Base-by-base conservation (phyloP, 2,113 vertebrate species). In the Prolemur simus region DNA sequence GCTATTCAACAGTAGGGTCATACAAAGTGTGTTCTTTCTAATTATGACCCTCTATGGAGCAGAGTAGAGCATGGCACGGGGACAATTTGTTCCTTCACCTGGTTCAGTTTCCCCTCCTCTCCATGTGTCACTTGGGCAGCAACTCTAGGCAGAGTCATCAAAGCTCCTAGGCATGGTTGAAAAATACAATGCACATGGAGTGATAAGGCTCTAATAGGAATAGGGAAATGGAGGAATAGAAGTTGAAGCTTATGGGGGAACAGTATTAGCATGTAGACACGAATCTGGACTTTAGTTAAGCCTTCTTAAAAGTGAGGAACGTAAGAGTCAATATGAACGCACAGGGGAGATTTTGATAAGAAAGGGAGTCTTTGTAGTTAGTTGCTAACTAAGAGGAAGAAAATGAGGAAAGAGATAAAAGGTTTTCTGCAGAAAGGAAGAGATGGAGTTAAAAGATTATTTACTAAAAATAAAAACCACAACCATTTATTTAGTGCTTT, bases 391-490 rank as follows among this genome's bases (percentile, higher is more conserved):
- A 80, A 89, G 68, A 90, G 77, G 71, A 71, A 91, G 32, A 77
- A 89, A 80, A 91, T 10, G 23, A 90, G 64, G 42, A 87, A 86
- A 84, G 29, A 90, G 34, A 85, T 91, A 69, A 77, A 82, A 90
- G 27, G 58, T 88, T 96, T 80, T 66, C 54, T 88, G 60, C 37
- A 94, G 37, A 96, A 94, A 86, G 37, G 14, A 96, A 92, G 85
- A 90, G 64, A 84, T 83, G 25, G 15, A 83, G 14, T 84, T 89
- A 74, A 93, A 83, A 88, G 71, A 90, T 92, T 80, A 73, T 71
- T 85, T 71, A 71, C 56, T 58, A 66, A 87, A 85, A 69, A 54
- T n/a, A 32, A 87, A 71, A 34, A 27, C 4, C 37, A 34, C 32
- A 68, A 21, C 27, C 10, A 91, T 15, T 78, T 64, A 95, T 56